Conservation (phyloP, 2,888 invertebrate genomes). For the Itoplectis maculator region DNA sequence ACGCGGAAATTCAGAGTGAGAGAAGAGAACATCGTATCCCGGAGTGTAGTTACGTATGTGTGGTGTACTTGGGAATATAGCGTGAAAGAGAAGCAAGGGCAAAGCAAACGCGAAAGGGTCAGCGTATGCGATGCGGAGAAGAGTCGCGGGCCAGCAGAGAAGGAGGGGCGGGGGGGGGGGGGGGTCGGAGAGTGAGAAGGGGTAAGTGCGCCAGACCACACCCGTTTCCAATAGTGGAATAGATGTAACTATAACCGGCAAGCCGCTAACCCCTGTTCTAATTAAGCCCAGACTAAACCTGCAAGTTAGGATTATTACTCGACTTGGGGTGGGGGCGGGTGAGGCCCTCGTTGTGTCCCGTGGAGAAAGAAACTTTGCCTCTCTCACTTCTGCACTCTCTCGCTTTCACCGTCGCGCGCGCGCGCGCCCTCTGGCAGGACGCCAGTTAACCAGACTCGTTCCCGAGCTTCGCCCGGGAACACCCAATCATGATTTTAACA, state of each 20-base stretch:
- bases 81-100: neutral
- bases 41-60: too few species aligned
- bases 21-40: neutral
- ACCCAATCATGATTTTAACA: slow-evolving; percentile 68
- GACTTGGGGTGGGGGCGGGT: too few species aligned
- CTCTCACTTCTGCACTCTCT: slow-evolving; percentile 39
- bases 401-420: too few species aligned
- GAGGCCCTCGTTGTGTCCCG: slow-evolving; percentile 44
- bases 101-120: slow-evolving; percentile 49
- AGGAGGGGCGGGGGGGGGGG: too few species aligned
- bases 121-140: slow-evolving; percentile 26
- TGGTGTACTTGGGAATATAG: slow-evolving; percentile 3
- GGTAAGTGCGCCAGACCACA: slow-evolving; percentile 67
- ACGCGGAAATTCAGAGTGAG: neutral
- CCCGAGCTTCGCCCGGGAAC: slow-evolving; percentile 61
- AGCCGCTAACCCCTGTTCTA: slow-evolving; percentile 81
- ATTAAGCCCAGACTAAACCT: slow-evolving; percentile 82
- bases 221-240: slow-evolving; percentile 74
- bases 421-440: slow-evolving; percentile 56
- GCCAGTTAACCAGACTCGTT: slow-evolving; percentile 65
- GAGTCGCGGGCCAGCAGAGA: too few species aligned
- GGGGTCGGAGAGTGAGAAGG: slow-evolving; percentile 64
- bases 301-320: slow-evolving; percentile 83
- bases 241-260: slow-evolving; percentile 76
- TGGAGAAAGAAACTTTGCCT: slow-evolving; percentile 60